A percentile compares a stretch with the other conserved stretches of the same genome.
Conservation (phyloP, 92 coral and sea anemone species). For the Metridium senile region DNA sequence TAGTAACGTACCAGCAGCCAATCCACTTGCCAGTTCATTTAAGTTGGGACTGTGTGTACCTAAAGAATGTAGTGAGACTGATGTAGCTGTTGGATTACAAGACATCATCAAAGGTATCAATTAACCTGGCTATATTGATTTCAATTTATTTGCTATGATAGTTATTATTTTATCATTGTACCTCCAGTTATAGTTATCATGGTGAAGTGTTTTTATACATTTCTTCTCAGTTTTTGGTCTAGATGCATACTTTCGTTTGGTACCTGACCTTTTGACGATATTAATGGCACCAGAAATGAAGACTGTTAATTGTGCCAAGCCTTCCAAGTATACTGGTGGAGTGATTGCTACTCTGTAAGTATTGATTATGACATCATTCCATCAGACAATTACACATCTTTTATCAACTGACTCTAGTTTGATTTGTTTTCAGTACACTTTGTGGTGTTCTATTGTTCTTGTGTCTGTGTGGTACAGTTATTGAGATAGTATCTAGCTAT, state of each 20-base stretch:
- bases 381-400: too few relatives aligned
- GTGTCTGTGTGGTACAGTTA: conserved; percentile 76
- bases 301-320: conserved; percentile 64
- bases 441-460: conserved; percentile 76
- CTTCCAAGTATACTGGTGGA: conserved; percentile 79
- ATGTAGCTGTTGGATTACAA: conserved; percentile 42
- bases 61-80: conserved; percentile 50
- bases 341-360: conserved; percentile 81
- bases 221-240: conserved; percentile 19
- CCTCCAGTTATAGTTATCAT: too few relatives aligned
- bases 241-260: neutral
- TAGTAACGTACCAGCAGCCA: neutral
- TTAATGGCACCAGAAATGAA: conserved; percentile 1
- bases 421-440: conserved; percentile 42
- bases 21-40: conserved; percentile 23
- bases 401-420: too few relatives aligned
- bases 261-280: conserved; percentile 2
- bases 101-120: conserved; percentile 40
- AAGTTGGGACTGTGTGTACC: conserved; percentile 76
- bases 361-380: too few relatives aligned
- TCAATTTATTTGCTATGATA: too few relatives aligned
- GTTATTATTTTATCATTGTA: too few relatives aligned
- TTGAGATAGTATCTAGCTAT: conserved; percentile 48
- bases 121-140: neutral
- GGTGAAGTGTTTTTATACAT: neutral